Base-by-base conservation (phyloP, 2,888 invertebrate genomes). In the Lutraria lutraria region DNA sequence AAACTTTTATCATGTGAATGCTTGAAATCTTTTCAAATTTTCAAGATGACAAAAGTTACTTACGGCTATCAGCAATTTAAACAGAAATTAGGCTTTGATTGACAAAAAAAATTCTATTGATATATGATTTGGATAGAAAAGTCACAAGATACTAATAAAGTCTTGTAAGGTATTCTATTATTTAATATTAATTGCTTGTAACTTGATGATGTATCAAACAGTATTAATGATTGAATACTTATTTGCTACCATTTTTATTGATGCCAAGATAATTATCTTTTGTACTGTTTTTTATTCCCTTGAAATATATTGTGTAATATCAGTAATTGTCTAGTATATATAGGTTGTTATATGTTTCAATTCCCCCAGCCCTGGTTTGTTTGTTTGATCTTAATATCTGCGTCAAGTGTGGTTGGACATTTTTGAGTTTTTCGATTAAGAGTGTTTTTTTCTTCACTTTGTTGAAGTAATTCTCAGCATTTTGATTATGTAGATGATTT, bases 301-400 rank as follows among this genome's bases (percentile, higher is more conserved):
- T 68, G 63, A 68, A 68, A 68, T 68, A 68, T 68, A 68, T 68
- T 1, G 8, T 25, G n/a, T 25, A 68, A 21, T 63, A 63, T 63
- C 63, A 63, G 6, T n/a, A 8, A 21, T 63, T 56, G 56, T 16
- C 25, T 25, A 25, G 25, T 68, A 25, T 25, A 25, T 25, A 25
- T n/a, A 25, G 63, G 25, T 68, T 21, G 12, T 68, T 25, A 1
- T 68, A 12, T 68, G 63, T 68, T 43, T 68, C 25, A n/a, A 68
- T 25, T 68, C 63, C 63, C 63, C 8, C 25, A 25, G 63, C 25
- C 25, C 10, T 10, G 0, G n/a, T 68, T 25, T 68, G n/a, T 68
- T 68, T 68, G 63, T 68, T 68, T 68, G 63, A 68, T 68, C 63
- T 68, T 1, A 68, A 68, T 68, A 25, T 68, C n/a, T 25, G 43